Evolutionary conservation across 2,113 vertebrate species (phyloP).

Genomic region (Silurus glanis): DNA sequence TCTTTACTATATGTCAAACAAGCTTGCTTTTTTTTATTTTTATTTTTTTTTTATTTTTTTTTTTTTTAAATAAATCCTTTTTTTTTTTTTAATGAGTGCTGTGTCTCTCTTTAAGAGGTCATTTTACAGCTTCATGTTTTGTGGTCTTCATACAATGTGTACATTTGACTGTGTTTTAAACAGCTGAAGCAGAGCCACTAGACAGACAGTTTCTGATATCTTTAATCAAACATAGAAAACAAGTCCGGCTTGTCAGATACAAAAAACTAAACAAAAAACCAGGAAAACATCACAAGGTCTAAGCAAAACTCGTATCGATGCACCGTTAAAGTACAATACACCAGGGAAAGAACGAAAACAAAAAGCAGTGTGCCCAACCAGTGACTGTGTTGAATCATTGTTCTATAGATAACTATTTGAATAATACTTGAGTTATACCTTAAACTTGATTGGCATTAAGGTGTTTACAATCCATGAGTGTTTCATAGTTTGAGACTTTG

Average conservation of each 20-base stretch:
- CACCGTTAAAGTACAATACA: not conserved
- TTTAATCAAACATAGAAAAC: slow-evolving; percentile 37
- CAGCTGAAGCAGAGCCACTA: not conserved
- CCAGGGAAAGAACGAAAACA: not conserved
- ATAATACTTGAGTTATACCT: not conserved
- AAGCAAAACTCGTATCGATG: not conserved
- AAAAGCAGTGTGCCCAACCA: not conserved
- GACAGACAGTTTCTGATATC: not conserved
- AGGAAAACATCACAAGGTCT: not conserved
- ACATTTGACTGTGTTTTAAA: not conserved
- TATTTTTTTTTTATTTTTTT: not conserved
- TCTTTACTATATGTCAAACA: slow-evolving; percentile 24
- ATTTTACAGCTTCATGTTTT: not conserved
- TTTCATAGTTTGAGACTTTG: not conserved
- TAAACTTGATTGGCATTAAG: not conserved
- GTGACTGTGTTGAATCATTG: not conserved
- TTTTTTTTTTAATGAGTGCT: slow-evolving; percentile 19
- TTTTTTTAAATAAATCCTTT: slow-evolving; percentile 44
- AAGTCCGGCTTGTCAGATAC: slow-evolving; percentile 40
- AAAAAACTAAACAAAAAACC: not conserved
- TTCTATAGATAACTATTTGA: not conserved
- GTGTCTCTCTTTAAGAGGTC: not conserved
- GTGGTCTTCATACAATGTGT: not conserved
- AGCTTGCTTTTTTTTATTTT: slow-evolving; percentile 29
- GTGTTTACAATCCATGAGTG: not conserved